A percentile compares a stretch with the other conserved stretches of the same genome.
These are phyloP conservation scores for Oscheius sp. DNA, from an alignment of 2,888 invertebrate genomes.

Conservation along the genomic window DNA sequence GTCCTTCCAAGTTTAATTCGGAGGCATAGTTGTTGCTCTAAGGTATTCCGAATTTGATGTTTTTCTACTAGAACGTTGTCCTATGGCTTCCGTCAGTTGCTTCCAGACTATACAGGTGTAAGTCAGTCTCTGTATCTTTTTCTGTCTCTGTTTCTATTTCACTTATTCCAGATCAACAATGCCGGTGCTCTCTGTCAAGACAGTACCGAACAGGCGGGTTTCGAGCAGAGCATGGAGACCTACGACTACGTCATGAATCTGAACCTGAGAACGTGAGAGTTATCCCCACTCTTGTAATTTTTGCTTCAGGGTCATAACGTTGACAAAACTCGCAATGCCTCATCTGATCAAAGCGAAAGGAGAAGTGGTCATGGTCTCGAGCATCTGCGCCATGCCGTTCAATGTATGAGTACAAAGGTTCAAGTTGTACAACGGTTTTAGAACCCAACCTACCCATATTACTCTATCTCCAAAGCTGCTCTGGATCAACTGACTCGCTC, in stretches of 20 bases:
- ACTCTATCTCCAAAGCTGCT: constrained; percentile 35
- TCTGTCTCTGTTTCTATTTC: background rate
- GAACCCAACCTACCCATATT: constrained; percentile 24
- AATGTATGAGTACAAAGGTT: background rate
- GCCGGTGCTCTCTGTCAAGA: constrained; percentile 32
- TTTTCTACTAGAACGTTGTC: too few relatives aligned
- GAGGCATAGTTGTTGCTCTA: too few relatives aligned
- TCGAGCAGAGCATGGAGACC: constrained; percentile 20
- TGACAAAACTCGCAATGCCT: constrained; percentile 42
- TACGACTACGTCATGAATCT: constrained; percentile 26
- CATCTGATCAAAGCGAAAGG: constrained; percentile 40
- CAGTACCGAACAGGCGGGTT: constrained; percentile 8
- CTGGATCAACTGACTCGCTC: constrained; percentile 36
- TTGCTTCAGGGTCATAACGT: constrained; percentile 40
- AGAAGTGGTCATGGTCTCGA: constrained; percentile 45
- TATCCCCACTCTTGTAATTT: background rate
- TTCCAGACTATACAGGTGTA: too few relatives aligned
- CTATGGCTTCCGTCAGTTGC: too few relatives aligned
- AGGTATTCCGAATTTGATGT: too few relatives aligned
- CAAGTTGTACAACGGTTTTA: background rate
- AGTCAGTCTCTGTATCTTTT: too few relatives aligned
- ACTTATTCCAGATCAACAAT: constrained; percentile 22
- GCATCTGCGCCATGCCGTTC: constrained; percentile 29
- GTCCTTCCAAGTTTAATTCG: too few relatives aligned
- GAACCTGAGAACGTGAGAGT: constrained; percentile 15